Percentiles rank a stretch among this genome's conserved stretches.
phyloP scores from a whole-genome alignment of 2,888 invertebrate species.

The Tetragonisca angustula region DNA sequence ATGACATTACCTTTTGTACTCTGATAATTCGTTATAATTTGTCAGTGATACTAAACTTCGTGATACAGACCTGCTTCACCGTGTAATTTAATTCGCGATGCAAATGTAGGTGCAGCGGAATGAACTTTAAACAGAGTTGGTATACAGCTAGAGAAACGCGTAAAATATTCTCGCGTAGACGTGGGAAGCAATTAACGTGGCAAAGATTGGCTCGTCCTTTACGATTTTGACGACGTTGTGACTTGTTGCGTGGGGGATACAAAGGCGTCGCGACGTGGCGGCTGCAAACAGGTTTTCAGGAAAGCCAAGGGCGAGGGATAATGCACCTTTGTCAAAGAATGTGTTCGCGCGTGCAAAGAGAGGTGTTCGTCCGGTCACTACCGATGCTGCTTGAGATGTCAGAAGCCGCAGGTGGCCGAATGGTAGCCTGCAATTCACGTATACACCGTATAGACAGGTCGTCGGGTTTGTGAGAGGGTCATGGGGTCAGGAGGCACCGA shows the following conservation, averaged over 20 bases:
- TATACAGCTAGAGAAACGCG: not conserved
- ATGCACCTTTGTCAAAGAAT: conserved; percentile 63
- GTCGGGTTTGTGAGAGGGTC: conserved; percentile 72
- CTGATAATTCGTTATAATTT: no score
- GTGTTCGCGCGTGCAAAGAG: conserved; percentile 65
- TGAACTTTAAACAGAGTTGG: not conserved
- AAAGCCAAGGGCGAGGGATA: conserved; percentile 60
- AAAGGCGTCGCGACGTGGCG: conserved; percentile 29
- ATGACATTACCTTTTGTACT: no score
- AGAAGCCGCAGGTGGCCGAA: conserved; percentile 77
- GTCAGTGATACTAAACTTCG: no score
- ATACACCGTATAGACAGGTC: conserved; percentile 68
- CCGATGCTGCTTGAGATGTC: conserved; percentile 72
- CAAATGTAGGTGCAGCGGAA: no score
- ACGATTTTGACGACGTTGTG: conserved; percentile 49
- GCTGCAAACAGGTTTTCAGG: conserved; percentile 60
- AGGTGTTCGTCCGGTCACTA: conserved; percentile 56
- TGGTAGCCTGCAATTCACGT: conserved; percentile 73
- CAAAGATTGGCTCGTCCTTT: conserved; percentile 12
- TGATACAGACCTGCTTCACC: no score
- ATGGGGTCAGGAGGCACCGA: conserved; percentile 72
- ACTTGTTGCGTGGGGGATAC: conserved; percentile 29
- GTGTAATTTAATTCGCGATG: no score
- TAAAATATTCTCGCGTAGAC: not conserved
- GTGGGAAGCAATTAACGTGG: conserved; percentile 22